Conservation (phyloP, 2,888 invertebrate species). For the Dynastes hyllus region DNA sequence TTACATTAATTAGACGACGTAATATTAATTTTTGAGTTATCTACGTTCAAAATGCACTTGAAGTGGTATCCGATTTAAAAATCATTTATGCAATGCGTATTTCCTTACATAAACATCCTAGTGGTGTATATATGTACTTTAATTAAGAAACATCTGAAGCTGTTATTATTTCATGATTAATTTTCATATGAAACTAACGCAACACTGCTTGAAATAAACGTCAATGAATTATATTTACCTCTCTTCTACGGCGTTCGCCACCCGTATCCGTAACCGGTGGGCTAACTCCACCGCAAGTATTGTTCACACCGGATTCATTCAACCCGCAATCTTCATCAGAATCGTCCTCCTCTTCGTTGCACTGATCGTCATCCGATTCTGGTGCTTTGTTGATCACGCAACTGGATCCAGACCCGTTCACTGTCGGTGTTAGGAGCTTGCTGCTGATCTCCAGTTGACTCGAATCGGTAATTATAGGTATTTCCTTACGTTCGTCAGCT, state of each 20-base stretch:
- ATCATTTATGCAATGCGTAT: too few species aligned
- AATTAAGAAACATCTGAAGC: too few species aligned
- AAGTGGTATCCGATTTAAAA: too few species aligned
- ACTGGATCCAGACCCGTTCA: not conserved
- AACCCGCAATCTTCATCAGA: constrained; percentile 41
- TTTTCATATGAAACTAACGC: constrained; percentile 4
- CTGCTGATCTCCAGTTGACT: constrained; percentile 41
- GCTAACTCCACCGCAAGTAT: constrained; percentile 29
- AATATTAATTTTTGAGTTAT: too few species aligned
- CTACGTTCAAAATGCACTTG: too few species aligned
- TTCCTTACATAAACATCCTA: too few species aligned
- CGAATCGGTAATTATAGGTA: constrained; percentile 29
- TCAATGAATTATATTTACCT: not conserved
- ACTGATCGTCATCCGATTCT: constrained; percentile 45
- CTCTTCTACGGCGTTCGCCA: not conserved
- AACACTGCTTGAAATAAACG: not conserved
- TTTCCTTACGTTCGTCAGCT: constrained; percentile 33
- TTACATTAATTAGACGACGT: too few species aligned
- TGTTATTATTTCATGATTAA: too few species aligned
- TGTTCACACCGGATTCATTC: not conserved
- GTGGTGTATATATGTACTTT: too few species aligned
- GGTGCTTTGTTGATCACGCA: constrained; percentile 46
- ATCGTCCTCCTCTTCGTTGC: constrained; percentile 46
- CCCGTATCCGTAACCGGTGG: constrained; percentile 9
- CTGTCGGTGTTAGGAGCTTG: constrained; percentile 41